Evolutionary conservation across 2,888 invertebrate species (phyloP), one percentile per base, ranked within the genome.

Genomic region (Ochlodes sylvanus): DNA sequence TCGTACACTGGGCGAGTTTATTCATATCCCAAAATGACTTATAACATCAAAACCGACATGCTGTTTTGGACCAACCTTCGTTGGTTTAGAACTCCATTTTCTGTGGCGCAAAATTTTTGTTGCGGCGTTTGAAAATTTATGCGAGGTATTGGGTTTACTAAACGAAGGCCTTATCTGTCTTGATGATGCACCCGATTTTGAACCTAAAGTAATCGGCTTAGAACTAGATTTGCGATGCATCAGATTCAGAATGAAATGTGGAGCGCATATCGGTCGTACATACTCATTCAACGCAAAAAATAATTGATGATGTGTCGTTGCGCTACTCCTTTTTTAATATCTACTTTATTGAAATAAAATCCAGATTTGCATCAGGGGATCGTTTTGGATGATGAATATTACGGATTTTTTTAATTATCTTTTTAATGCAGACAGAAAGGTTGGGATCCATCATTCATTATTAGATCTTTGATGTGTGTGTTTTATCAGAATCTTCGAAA

Each of bases 291-390:
- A 71, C 70, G 64, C 52, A 61, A 62, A 67, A 73, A 69, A 71
- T 75, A 73, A 73, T 74, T 71, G 69, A 72, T 70, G 73, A 71
- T 70, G 69, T 71, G 72, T 69, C 70, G 63, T 63, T 44, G 57
- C 65, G 54, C 54, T 69, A 55, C 58, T 68, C 63, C 58, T 69
- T 72, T 73, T 72, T 69, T 70, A 68, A 70, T 71, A 69, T 71
- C 62, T 65, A 66, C 42, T 60, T 66, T 58, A 72, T 71, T 72
- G 57, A 65, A 69, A 68, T 68, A 52, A 68, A 70, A 70, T 60
- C 62, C 7, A 9, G 10, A 15, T 41, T 47, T 17, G 38, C 47
- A 21, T 64, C 41, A 47, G 34, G 42, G 42, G 42, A 57, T 68
- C 52, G 66, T 60, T 60, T 58, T 41, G 15, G 32, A 15, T 62